Evolutionary conservation across 2,113 vertebrate genomes (phyloP).

Genomic region (Pica pica): DNA sequence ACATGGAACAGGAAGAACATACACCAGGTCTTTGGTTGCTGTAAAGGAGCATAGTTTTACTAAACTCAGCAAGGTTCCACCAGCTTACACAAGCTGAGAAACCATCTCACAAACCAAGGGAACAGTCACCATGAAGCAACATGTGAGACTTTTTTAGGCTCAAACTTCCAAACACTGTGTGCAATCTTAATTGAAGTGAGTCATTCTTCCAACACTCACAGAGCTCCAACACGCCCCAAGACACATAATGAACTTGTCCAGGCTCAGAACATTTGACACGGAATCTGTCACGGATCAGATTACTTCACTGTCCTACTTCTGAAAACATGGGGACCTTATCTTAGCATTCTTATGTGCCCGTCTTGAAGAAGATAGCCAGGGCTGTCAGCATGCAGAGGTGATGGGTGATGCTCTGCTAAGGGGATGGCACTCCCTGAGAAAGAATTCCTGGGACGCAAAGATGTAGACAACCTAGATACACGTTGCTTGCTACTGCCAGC

Average conservation of each 20-base stretch:
- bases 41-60: not conserved
- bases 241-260: slow-evolving; percentile 40
- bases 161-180: not conserved
- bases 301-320: slow-evolving; percentile 38
- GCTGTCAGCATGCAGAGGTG: slow-evolving; percentile 15
- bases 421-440: not conserved
- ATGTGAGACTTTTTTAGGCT: not conserved
- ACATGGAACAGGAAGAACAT: not conserved
- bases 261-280: slow-evolving; percentile 38
- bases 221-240: not conserved
- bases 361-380: slow-evolving; percentile 47
- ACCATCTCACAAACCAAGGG: not conserved
- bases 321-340: slow-evolving; percentile 44
- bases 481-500: not conserved
- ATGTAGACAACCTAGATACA: not conserved
- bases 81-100: not conserved
- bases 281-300: slow-evolving; percentile 41
- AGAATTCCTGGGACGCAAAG: slow-evolving; percentile 7
- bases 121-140: not conserved
- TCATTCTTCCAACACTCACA: not conserved
- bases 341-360: slow-evolving; percentile 13
- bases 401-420: not conserved
- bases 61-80: not conserved
- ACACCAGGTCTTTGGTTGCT: not conserved
- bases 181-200: not conserved